Conservation (phyloP, 2,113 vertebrate species). For the Oxyura jamaicensis region DNA sequence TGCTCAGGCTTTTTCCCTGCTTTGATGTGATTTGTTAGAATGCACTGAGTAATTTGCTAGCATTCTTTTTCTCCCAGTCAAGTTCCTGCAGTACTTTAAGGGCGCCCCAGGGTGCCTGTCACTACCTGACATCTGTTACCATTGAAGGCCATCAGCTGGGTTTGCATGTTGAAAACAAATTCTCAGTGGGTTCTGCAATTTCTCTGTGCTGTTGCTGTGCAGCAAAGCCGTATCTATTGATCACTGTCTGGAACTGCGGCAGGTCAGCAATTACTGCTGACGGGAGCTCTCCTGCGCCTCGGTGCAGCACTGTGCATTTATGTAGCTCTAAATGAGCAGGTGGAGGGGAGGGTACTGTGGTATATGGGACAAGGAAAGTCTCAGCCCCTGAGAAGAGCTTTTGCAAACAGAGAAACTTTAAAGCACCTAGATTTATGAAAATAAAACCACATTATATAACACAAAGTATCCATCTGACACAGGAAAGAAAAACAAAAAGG, state of each 20-base stretch:
- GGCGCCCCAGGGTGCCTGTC: conserved; percentile 30
- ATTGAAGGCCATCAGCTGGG: conserved; percentile 34
- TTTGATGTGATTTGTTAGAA: conserved; percentile 52
- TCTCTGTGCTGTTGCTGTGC: not conserved
- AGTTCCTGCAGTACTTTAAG: not conserved
- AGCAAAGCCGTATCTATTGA: conserved; percentile 42
- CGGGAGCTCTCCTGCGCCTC: not conserved
- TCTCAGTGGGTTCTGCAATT: conserved; percentile 20
- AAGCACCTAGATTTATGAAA: not conserved
- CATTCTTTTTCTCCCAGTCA: not conserved
- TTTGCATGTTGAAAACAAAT: conserved; percentile 33
- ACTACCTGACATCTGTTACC: conserved; percentile 24
- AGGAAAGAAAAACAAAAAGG: not conserved
- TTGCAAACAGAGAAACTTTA: not conserved
- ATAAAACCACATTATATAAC: not conserved
- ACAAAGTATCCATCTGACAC: not conserved
- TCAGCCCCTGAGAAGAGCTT: not conserved
- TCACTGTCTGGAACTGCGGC: conserved; percentile 35
- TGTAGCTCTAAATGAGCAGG: conserved; percentile 11
- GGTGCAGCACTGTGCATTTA: not conserved
- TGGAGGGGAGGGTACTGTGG: not conserved
- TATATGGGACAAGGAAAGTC: not conserved
- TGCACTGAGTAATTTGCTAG: conserved; percentile 1
- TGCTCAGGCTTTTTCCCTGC: not conserved
- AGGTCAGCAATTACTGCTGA: conserved; percentile 46